A percentile compares a stretch with the other conserved stretches of the same genome.
These are phyloP conservation scores for Sigmodon hispidus DNA, from an alignment of 2,113 vertebrate species.

Conservation along the genomic window DNA sequence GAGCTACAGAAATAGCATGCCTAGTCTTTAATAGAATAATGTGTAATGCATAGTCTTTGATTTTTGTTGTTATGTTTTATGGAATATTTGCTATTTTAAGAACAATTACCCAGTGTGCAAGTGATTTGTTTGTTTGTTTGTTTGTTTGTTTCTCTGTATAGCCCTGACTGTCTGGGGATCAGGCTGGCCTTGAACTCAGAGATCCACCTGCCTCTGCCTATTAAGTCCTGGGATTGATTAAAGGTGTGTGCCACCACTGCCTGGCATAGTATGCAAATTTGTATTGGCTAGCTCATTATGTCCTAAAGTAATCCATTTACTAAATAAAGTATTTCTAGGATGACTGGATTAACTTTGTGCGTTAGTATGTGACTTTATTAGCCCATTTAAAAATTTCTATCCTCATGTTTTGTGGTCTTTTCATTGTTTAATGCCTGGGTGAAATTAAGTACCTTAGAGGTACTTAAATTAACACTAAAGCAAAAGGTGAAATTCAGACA, in stretches of 20 bases:
- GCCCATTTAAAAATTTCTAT: slow-evolving; percentile 30
- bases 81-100: slow-evolving; percentile 40
- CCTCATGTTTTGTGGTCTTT: neutral
- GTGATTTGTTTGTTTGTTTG: neutral
- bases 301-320: slow-evolving; percentile 28
- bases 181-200: too few relatives aligned
- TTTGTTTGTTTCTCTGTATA: too few relatives aligned
- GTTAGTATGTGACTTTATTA: slow-evolving; percentile 35
- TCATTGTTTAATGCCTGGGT: slow-evolving; percentile 15
- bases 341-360: slow-evolving; percentile 1
- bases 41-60: neutral
- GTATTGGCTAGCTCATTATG: slow-evolving; percentile 6
- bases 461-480: neutral
- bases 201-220: too few relatives aligned
- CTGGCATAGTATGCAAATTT: neutral
- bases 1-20: neutral
- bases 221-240: too few relatives aligned
- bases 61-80: slow-evolving; percentile 50
- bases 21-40: neutral
- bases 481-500: slow-evolving; percentile 20
- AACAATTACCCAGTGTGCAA: slow-evolving; percentile 16
- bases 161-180: too few relatives aligned
- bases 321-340: slow-evolving; percentile 26
- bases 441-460: neutral
- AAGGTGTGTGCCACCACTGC: too few relatives aligned